Base-by-base conservation (phyloP, 1,140 invertebrate genomes). In the Dendroctonus valens region DNA sequence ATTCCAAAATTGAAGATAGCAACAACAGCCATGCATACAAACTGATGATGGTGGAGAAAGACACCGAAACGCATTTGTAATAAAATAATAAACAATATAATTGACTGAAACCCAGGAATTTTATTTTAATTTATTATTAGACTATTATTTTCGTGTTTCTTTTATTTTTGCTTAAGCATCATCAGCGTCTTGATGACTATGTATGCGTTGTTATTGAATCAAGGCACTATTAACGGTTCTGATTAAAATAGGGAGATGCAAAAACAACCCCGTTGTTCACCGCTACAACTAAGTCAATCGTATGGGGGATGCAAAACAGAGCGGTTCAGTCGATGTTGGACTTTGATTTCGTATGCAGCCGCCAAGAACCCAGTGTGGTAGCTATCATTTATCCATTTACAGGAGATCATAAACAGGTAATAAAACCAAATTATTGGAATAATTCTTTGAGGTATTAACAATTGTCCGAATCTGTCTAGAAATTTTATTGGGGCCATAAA, bases 401-500 rank as follows among this genome's bases (percentile, higher is more conserved):
- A 5, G 97, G 96, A 0, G 96, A 99, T 82, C 97, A 99, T 77
- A 98, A 98, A 76, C 96, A 98, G 79, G 65, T 26, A 26, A 26
- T 26, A 26, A 26, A 26, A 26, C 26, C 26, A 26, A 26, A 26
- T 26, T 52, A 5, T n/a, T 52, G 15, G 15, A 15, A 12, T n/a
- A 52, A n/a, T 52, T 52, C 5, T 3, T n/a, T 52, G 11, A 52
- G 11, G 2, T 26, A 26, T 26, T 26, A 26, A 26, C 26, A 26
- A 26, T 26, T 38, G 11, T 55, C 15, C 7, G 6, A 11, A 9
- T 59, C 3, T 14, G 5, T 40, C n/a, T 37, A 67, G 65, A 99
- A 99, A 80, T 99, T 96, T 81, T 99, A 99, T 77, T 99, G 97
- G 92, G 98, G 97, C 0, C 97, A 99, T 80, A 98, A 98, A 77